Evolutionary conservation across 1,140 invertebrate species (phyloP).

Genomic region (Tetraneura akinire): DNA sequence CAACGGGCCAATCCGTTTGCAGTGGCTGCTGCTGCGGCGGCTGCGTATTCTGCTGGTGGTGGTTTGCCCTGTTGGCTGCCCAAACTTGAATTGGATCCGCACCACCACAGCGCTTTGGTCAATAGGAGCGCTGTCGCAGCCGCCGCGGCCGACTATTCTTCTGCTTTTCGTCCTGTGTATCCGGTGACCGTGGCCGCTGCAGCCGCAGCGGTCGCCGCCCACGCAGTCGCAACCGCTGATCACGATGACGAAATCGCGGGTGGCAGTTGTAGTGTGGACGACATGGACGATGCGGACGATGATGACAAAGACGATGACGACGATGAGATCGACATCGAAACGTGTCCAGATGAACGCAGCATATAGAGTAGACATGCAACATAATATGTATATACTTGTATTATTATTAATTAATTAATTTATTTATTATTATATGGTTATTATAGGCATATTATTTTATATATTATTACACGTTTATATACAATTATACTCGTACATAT

Average conservation of each 20-base stretch:
- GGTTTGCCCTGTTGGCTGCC: conserved; percentile 42
- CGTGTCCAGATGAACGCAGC: conserved; percentile 55
- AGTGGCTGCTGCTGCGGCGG: conserved; percentile 57
- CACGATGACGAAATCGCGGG: background rate
- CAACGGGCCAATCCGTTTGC: conserved; percentile 44
- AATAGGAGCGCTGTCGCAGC: conserved; percentile 53
- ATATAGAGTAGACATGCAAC: background rate
- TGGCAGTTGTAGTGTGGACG: background rate
- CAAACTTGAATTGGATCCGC: conserved; percentile 18
- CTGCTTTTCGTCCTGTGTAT: conserved; percentile 56
- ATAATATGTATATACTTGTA: too few species aligned
- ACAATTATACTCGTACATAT: too few species aligned
- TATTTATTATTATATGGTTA: too few species aligned
- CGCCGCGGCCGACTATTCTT: conserved; percentile 53
- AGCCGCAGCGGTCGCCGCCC: conserved; percentile 31
- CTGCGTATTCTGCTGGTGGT: conserved; percentile 52
- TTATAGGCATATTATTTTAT: too few species aligned
- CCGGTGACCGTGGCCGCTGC: conserved; percentile 47
- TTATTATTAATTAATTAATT: too few species aligned
- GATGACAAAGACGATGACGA: conserved; percentile 55
- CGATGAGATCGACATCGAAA: conserved; percentile 56
- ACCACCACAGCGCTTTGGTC: conserved; percentile 50
- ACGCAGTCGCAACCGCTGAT: conserved; percentile 20
- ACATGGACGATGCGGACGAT: conserved; percentile 52
- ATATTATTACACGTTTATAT: too few species aligned